A percentile compares a stretch with the other conserved stretches of the same genome.
These are phyloP conservation scores for Pachypeltis micranthus DNA, from an alignment of 1,140 invertebrate species.

Conservation along the genomic window DNA sequence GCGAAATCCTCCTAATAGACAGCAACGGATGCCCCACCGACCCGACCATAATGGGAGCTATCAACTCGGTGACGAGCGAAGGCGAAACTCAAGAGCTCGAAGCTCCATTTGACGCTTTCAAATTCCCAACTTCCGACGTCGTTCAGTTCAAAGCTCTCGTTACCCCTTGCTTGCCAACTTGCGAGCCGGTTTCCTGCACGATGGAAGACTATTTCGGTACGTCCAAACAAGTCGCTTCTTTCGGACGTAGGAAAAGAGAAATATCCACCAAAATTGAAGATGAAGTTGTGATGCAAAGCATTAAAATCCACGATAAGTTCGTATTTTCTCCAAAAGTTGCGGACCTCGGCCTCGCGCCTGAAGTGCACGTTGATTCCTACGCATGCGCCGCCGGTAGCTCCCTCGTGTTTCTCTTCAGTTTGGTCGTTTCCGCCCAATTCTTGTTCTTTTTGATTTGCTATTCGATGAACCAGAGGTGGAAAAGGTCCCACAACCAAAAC, in stretches of 20 bases:
- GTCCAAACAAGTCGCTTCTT: slow-evolving; percentile 33
- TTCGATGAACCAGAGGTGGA: not conserved
- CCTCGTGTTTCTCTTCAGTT: not conserved
- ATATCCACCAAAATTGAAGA: slow-evolving; percentile 26
- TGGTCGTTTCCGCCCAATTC: not conserved
- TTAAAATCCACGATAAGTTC: slow-evolving; percentile 42
- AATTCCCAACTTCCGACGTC: slow-evolving; percentile 43
- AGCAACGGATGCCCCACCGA: slow-evolving; percentile 41
- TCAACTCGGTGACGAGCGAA: slow-evolving; percentile 31
- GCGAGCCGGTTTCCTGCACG: slow-evolving; percentile 39
- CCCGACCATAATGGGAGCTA: slow-evolving; percentile 39
- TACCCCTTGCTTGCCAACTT: slow-evolving; percentile 41
- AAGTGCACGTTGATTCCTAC: not conserved
- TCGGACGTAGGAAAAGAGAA: slow-evolving; percentile 32
- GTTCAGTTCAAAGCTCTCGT: slow-evolving; percentile 44
- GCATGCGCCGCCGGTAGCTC: not conserved
- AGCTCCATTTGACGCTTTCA: slow-evolving; percentile 45
- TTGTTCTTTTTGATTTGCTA: not conserved
- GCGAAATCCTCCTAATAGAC: slow-evolving; percentile 42
- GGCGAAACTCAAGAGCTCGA: slow-evolving; percentile 34
- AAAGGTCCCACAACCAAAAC: not conserved
- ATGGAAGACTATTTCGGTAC: slow-evolving; percentile 36
- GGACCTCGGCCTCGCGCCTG: not conserved
- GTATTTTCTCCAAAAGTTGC: slow-evolving; percentile 27
- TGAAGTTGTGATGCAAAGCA: slow-evolving; percentile 38